Percentiles rank a stretch among this genome's conserved stretches.
Conservation (phyloP, 2,888 invertebrate species). For the Nematopogon swammerdamellus region DNA sequence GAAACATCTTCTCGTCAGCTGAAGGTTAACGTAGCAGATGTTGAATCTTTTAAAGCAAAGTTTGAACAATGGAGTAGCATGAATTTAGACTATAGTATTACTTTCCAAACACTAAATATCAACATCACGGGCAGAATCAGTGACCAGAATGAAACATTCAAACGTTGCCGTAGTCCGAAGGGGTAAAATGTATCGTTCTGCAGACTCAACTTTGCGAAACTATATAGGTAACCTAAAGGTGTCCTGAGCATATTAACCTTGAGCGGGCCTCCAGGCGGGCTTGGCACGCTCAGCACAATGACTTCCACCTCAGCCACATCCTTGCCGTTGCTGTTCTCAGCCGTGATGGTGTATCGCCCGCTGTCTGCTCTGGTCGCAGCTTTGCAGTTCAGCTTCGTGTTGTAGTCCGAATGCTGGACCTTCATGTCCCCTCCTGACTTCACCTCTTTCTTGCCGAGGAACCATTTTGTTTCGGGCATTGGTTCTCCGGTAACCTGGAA, state of each 20-base stretch:
- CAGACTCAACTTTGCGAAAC: too few relatives aligned
- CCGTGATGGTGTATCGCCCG: conserved; percentile 86
- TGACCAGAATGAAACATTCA: too few relatives aligned
- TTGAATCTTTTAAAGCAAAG: too few relatives aligned
- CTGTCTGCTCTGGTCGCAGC: conserved; percentile 83
- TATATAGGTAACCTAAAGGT: too few relatives aligned
- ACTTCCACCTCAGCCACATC: conserved; percentile 94
- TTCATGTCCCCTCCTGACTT: conserved; percentile 72
- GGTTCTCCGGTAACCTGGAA: conserved; percentile 77
- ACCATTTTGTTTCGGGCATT: conserved; percentile 91
- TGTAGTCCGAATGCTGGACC: conserved; percentile 79
- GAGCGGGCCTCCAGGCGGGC: conserved; percentile 88
- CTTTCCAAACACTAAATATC: too few relatives aligned
- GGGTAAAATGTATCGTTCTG: too few relatives aligned
- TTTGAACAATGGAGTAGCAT: too few relatives aligned
- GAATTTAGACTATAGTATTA: too few relatives aligned
- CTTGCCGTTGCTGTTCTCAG: conserved; percentile 91
- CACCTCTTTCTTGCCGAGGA: conserved; percentile 75
- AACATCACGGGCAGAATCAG: too few relatives aligned
- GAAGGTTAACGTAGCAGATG: too few relatives aligned
- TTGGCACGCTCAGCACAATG: conserved; percentile 82
- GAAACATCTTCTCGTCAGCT: too few relatives aligned
- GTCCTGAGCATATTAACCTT: conserved; percentile 61
- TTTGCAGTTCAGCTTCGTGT: conserved; percentile 77
- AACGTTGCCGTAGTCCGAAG: too few relatives aligned